Percentiles rank a stretch among this genome's conserved stretches.
These are phyloP conservation scores for Steromphala cineraria DNA, from an alignment of 2,888 invertebrate species.

Conservation along the genomic window DNA sequence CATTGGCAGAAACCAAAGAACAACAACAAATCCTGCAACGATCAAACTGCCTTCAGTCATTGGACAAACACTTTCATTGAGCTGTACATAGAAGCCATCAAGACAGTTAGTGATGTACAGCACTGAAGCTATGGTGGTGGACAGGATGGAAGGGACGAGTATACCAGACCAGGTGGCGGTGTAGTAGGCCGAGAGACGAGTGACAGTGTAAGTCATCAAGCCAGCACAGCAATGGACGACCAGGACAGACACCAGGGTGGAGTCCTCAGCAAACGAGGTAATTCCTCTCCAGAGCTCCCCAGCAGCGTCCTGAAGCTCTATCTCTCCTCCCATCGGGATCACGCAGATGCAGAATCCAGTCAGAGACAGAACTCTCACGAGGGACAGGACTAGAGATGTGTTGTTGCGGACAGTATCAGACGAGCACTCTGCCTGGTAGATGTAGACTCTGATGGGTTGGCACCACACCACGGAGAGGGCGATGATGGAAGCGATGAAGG, in stretches of 20 bases:
- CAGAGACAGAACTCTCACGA: conserved; percentile 36
- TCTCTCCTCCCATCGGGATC: conserved; percentile 29
- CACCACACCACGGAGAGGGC: conserved; percentile 45
- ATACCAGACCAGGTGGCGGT: conserved; percentile 40
- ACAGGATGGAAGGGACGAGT: conserved; percentile 34
- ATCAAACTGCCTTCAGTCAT: conserved; percentile 16
- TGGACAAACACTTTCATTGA: neutral
- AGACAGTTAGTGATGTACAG: conserved; percentile 33
- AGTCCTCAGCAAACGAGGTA: conserved; percentile 12
- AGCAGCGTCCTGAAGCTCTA: conserved; percentile 24
- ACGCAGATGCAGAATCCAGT: conserved; percentile 30
- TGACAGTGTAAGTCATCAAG: conserved; percentile 33
- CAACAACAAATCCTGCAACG: conserved; percentile 17
- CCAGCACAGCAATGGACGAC: conserved; percentile 31
- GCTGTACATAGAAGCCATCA: neutral
- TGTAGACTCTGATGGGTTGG: conserved; percentile 39
- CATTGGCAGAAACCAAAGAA: conserved; percentile 46
- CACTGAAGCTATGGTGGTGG: conserved; percentile 33
- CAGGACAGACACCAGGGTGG: conserved; percentile 32
- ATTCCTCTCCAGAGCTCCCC: conserved; percentile 39
- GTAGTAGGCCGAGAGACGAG: conserved; percentile 37
- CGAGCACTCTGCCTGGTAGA: conserved; percentile 35
- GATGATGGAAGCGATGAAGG: conserved; percentile 37
- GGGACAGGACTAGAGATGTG: conserved; percentile 36
- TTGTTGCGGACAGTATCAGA: conserved; percentile 40